Conservation (phyloP, 2,888 invertebrate genomes). For the Macroteleia sp. region DNA sequence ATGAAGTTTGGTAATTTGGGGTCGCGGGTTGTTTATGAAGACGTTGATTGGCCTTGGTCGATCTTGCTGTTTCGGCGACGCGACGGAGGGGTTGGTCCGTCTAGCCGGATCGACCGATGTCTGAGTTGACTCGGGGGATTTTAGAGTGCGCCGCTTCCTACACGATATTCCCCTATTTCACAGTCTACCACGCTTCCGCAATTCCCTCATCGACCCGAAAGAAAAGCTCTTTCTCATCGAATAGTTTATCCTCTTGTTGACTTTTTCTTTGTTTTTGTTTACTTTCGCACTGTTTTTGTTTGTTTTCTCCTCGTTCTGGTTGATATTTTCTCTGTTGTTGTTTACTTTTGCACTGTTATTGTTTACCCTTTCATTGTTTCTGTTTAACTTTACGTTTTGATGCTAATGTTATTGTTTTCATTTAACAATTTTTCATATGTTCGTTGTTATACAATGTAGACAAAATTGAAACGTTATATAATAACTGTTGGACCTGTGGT, state of each 20-base stretch:
- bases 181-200: slow-evolving; percentile 26
- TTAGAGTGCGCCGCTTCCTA: slow-evolving; percentile 42
- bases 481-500: slow-evolving; percentile 6
- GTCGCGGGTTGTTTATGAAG: slow-evolving; percentile 46
- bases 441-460: too few relatives aligned
- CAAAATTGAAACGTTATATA: slow-evolving; percentile 26
- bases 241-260: neutral
- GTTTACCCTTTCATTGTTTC: neutral
- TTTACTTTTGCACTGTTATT: slow-evolving; percentile 1
- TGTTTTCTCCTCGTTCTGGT: neutral
- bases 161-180: slow-evolving; percentile 25
- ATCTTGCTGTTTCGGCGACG: slow-evolving; percentile 51
- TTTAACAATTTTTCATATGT: too few relatives aligned
- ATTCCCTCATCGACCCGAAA: slow-evolving; percentile 6
- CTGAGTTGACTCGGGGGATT: slow-evolving; percentile 27
- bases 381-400: too few relatives aligned
- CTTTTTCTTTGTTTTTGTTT: slow-evolving; percentile 7
- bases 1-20: slow-evolving; percentile 25
- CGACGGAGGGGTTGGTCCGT: slow-evolving; percentile 72
- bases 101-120: slow-evolving; percentile 85
- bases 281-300: neutral
- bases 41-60: slow-evolving; percentile 60
- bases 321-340: neutral
- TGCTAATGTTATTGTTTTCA: too few relatives aligned
- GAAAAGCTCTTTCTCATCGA: neutral